A percentile compares a stretch with the other conserved stretches of the same genome.
Conservation (phyloP, 2,888 invertebrate genomes). For the Alentia gelatinosa region DNA sequence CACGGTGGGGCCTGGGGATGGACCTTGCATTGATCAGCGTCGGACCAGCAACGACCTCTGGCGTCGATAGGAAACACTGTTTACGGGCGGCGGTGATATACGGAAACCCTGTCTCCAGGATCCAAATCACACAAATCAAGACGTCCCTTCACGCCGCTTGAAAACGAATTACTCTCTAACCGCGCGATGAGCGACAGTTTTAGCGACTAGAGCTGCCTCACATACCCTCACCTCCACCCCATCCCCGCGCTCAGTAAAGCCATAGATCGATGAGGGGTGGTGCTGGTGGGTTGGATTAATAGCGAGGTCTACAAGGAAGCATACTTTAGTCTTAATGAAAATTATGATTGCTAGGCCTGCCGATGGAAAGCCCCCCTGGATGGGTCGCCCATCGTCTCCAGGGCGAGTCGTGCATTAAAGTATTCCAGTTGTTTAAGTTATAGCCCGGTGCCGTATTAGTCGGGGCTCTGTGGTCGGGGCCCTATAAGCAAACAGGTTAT, state of each 20-base stretch:
- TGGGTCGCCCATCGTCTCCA: not conserved
- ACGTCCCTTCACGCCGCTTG: not conserved
- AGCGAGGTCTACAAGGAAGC: conserved; percentile 37
- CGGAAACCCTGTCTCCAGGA: not conserved
- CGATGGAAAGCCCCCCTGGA: not conserved
- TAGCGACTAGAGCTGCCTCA: not conserved
- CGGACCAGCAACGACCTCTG: not conserved
- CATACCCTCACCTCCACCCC: not conserved
- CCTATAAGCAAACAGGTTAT: conserved; percentile 42
- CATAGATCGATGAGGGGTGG: not conserved
- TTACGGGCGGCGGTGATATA: not conserved
- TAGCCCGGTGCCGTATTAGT: not conserved
- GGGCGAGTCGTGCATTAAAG: not conserved
- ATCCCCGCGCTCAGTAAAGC: not conserved
- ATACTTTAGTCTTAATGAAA: conserved; percentile 47
- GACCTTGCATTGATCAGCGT: not conserved
- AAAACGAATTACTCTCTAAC: not conserved
- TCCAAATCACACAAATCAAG: conserved; percentile 27
- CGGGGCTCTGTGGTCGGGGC: not conserved
- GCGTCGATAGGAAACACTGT: conserved; percentile 20
- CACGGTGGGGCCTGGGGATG: not conserved
- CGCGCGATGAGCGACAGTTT: not conserved
- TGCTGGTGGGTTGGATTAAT: conserved; percentile 18
- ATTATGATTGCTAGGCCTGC: conserved; percentile 21
- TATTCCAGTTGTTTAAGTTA: conserved; percentile 38